A percentile compares a stretch with the other conserved stretches of the same genome.
phyloP scores from a whole-genome alignment of 35 echinoderm and acorn worm genomes.

The Lytechinus variegatus region DNA sequence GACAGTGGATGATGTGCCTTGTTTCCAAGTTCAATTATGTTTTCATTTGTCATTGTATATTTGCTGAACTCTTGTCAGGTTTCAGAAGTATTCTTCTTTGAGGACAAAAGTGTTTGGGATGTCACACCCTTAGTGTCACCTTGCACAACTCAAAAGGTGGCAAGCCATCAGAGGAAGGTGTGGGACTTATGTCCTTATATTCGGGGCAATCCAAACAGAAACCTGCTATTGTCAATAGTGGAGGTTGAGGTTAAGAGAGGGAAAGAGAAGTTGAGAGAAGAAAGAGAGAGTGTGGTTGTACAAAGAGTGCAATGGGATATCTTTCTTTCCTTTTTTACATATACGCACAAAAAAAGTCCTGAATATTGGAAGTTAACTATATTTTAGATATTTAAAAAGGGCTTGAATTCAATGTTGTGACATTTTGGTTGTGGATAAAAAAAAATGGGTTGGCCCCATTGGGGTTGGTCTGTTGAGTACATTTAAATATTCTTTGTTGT shows the following conservation, averaged over 20 bases:
- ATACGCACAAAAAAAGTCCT: too few relatives aligned
- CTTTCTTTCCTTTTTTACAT: too few relatives aligned
- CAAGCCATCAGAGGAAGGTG: background rate
- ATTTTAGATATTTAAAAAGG: too few relatives aligned
- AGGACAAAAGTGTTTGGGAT: background rate
- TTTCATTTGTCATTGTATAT: background rate
- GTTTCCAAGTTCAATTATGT: conserved; percentile 1
- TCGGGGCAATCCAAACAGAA: background rate
- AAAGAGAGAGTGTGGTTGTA: background rate
- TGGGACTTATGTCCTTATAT: background rate
- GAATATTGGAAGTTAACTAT: too few relatives aligned
- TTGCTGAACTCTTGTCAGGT: background rate
- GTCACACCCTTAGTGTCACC: background rate
- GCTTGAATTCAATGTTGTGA: too few relatives aligned
- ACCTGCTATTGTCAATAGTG: background rate
- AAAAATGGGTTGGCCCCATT: too few relatives aligned
- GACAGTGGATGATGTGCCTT: background rate
- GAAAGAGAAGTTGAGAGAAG: background rate
- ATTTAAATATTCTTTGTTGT: too few relatives aligned
- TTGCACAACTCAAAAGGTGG: background rate
- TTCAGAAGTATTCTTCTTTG: background rate
- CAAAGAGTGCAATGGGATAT: too few relatives aligned
- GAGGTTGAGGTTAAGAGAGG: background rate
- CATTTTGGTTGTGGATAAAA: too few relatives aligned
- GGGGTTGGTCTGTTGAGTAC: too few relatives aligned